Percentiles rank a stretch among this genome's conserved stretches.
Evolutionary conservation across 2,888 invertebrate genomes (phyloP).

Genomic region (Patella ulyssiponensis): DNA sequence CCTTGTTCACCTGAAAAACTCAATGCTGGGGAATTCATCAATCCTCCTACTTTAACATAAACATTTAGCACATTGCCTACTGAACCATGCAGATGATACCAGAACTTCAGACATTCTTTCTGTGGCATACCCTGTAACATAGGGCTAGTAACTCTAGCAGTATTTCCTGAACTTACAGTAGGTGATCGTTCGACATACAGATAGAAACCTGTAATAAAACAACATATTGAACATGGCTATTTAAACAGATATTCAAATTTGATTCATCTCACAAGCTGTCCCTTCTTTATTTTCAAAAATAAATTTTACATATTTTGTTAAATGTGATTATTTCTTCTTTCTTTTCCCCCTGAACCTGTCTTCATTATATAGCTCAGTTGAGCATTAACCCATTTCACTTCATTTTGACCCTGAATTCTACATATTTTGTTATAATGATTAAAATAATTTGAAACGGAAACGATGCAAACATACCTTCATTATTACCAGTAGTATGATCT

Average conservation of each 20-base stretch:
- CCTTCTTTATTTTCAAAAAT: too few relatives aligned
- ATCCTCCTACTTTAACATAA: slow-evolving; percentile 48
- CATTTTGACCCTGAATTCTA: too few relatives aligned
- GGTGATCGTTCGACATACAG: slow-evolving; percentile 69
- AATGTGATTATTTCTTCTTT: too few relatives aligned
- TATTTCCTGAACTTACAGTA: slow-evolving; percentile 76
- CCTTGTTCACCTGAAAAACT: slow-evolving; percentile 49
- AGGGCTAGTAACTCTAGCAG: slow-evolving; percentile 69
- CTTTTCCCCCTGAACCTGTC: too few relatives aligned
- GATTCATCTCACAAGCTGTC: too few relatives aligned
- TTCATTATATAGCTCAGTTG: too few relatives aligned
- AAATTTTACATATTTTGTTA: too few relatives aligned
- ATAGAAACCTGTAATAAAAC: slow-evolving; percentile 53
- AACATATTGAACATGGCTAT: too few relatives aligned
- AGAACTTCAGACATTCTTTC: slow-evolving; percentile 62
- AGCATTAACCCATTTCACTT: too few relatives aligned
- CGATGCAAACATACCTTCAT: slow-evolving; percentile 40
- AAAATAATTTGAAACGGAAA: neutral
- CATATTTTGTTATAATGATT: too few relatives aligned
- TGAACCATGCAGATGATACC: slow-evolving; percentile 67
- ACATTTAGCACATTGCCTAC: slow-evolving; percentile 56
- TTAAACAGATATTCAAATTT: too few relatives aligned
- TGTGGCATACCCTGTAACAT: slow-evolving; percentile 22
- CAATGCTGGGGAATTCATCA: slow-evolving; percentile 26
- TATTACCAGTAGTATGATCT: slow-evolving; percentile 60